Percentiles rank a stretch among this genome's conserved stretches.
phyloP scores from a whole-genome alignment of 2,888 invertebrate species.

The Dolichomitus sp. region DNA sequence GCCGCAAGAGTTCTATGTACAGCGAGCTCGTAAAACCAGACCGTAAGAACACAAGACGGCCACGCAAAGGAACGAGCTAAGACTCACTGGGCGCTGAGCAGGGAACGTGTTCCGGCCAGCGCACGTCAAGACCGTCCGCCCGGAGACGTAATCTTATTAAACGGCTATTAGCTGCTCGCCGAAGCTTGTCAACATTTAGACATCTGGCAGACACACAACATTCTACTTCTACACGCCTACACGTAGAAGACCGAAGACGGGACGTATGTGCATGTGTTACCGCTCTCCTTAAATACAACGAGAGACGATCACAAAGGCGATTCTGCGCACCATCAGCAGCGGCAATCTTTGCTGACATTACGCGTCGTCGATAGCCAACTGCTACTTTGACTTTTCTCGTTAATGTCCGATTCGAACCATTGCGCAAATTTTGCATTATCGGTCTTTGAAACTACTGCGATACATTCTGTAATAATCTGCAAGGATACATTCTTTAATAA shows the following conservation, averaged over 20 bases:
- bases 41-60: conserved; percentile 76
- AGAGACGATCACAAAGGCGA: conserved; percentile 11
- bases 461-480: neutral
- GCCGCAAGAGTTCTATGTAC: conserved; percentile 62
- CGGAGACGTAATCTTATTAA: conserved; percentile 85
- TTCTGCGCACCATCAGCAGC: conserved; percentile 28
- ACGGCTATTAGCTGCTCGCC: conserved; percentile 85
- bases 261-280: conserved; percentile 26
- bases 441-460: neutral
- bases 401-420: neutral
- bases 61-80: conserved; percentile 51
- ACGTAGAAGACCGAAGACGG: conserved; percentile 34
- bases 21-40: conserved; percentile 78
- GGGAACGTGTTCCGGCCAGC: conserved; percentile 79
- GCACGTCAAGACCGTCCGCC: conserved; percentile 82
- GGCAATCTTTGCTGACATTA: conserved; percentile 22
- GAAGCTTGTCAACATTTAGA: conserved; percentile 85
- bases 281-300: conserved; percentile 35
- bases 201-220: conserved; percentile 84
- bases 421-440: neutral
- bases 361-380: conserved; percentile 25
- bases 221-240: conserved; percentile 81
- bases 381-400: neutral
- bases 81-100: conserved; percentile 51
- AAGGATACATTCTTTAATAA: no score